phyloP scores from a whole-genome alignment of 2,113 vertebrate genomes.

The Stegastes partitus region DNA sequence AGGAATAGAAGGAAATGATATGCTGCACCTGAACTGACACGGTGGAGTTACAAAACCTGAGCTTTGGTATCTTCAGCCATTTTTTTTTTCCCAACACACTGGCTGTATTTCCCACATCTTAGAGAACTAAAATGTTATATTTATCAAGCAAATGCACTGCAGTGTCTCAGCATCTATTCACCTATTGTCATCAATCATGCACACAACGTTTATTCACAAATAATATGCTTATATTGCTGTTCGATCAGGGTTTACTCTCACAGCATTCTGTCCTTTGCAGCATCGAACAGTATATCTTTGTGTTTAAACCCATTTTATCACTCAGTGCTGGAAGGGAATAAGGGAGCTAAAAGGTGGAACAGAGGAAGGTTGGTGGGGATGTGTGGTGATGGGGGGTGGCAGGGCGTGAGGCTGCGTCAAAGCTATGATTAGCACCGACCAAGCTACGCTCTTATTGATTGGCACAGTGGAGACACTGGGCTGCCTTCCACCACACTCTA shows the following conservation, averaged over 20 bases:
- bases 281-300: background rate
- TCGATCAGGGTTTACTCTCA: background rate
- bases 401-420: slow-evolving; percentile 77
- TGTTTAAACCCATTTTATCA: slow-evolving; percentile 14
- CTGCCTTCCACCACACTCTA: slow-evolving; percentile 88
- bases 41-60: slow-evolving; percentile 15
- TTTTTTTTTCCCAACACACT: background rate
- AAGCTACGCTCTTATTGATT: slow-evolving; percentile 87
- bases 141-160: background rate
- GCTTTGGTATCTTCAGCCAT: background rate
- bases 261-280: background rate
- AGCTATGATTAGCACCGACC: slow-evolving; percentile 86
- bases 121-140: background rate
- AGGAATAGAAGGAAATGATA: slow-evolving; percentile 26
- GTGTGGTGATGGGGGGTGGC: slow-evolving; percentile 58
- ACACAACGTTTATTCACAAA: slow-evolving; percentile 1
- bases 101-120: background rate
- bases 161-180: background rate
- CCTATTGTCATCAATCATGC: background rate
- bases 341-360: slow-evolving; percentile 65
- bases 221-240: background rate
- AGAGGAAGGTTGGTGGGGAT: slow-evolving; percentile 41
- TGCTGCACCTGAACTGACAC: slow-evolving; percentile 32
- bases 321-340: slow-evolving; percentile 50
- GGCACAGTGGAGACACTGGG: slow-evolving; percentile 87